Conservation (phyloP, 2,888 invertebrate species). For the Ptychoptera contaminata region DNA sequence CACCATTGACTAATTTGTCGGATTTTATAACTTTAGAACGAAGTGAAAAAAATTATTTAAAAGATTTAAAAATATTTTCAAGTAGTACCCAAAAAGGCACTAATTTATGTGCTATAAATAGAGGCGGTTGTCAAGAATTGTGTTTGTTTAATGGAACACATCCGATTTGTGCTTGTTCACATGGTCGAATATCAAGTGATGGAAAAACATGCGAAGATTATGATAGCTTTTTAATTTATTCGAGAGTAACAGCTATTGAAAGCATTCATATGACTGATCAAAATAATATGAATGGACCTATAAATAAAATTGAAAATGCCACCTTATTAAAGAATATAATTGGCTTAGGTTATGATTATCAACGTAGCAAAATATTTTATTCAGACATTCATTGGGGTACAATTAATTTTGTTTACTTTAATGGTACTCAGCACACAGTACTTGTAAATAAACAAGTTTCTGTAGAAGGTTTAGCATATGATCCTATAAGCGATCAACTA, state of each 20-base stretch:
- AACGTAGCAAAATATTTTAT: constrained; percentile 55
- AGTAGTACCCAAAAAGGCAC: constrained; percentile 36
- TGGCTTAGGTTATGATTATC: constrained; percentile 66
- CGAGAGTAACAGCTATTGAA: constrained; percentile 64
- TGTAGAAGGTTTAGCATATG: constrained; percentile 75
- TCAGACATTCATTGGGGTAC: constrained; percentile 79
- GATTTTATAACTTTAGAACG: constrained; percentile 37
- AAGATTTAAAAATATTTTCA: constrained; percentile 49
- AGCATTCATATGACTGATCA: constrained; percentile 61
- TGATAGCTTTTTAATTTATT: constrained; percentile 69
- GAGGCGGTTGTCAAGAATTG: constrained; percentile 62
- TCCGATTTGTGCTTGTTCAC: constrained; percentile 65
- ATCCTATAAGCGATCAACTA: constrained; percentile 46
- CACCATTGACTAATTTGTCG: constrained; percentile 40
- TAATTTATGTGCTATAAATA: constrained; percentile 46
- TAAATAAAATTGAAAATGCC: constrained; percentile 52
- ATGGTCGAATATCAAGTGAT: constrained; percentile 54
- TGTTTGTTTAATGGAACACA: constrained; percentile 56
- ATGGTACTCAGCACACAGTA: constrained; percentile 55
- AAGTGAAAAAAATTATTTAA: constrained; percentile 47
- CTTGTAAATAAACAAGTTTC: constrained; percentile 63
- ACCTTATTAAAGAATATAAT: constrained; percentile 72
- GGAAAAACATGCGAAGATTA: constrained; percentile 54
- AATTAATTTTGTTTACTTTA: constrained; percentile 67
- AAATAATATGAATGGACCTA: constrained; percentile 59